phyloP scores from a whole-genome alignment of 2,888 invertebrate species.

The Synergus itoensis region DNA sequence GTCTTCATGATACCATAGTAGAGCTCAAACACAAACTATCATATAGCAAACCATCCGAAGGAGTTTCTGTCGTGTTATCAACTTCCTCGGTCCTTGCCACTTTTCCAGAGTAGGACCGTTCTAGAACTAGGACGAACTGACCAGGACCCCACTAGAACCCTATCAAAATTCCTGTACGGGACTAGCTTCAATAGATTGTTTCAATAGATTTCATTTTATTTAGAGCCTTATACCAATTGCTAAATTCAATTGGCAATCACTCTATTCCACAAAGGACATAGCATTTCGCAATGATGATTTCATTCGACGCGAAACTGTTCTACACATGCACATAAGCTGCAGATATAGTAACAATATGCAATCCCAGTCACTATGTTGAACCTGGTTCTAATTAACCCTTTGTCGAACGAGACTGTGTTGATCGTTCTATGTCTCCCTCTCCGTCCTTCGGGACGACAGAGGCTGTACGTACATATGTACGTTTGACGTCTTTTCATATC shows the following conservation, averaged over 20 bases:
- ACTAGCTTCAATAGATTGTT: no score
- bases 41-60: no score
- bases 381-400: conserved; percentile 50
- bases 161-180: no score
- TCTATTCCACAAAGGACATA: conserved; percentile 17
- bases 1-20: no score
- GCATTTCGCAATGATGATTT: conserved; percentile 24
- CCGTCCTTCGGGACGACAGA: background rate
- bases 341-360: conserved; percentile 46
- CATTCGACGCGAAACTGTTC: conserved; percentile 22
- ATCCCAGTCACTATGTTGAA: conserved; percentile 46
- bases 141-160: no score
- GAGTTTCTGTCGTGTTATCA: no score
- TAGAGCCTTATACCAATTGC: background rate
- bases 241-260: conserved; percentile 18
- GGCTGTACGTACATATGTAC: background rate
- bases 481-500: conserved; percentile 14
- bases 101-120: no score
- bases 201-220: no score
- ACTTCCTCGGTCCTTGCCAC: no score
- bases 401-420: conserved; percentile 44
- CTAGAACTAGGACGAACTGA: no score
- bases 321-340: conserved; percentile 22
- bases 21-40: no score
- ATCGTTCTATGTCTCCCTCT: conserved; percentile 16